These are phyloP conservation scores for Eulemur mongoz DNA, from an alignment of 2,797 vertebrate genomes.

Conservation along the genomic window DNA sequence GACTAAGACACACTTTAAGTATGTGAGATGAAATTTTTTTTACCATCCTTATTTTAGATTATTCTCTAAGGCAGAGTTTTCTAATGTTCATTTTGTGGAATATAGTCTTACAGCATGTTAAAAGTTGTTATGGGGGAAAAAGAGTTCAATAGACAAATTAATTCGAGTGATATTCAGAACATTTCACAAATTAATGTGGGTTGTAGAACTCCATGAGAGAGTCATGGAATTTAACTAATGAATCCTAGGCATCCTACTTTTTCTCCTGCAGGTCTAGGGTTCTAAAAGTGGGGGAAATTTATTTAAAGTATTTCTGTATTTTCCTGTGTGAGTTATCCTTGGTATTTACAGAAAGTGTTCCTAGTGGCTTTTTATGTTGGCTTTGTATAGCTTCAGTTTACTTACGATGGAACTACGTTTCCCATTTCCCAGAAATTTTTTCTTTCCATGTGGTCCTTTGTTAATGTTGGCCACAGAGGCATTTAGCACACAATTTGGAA, in stretches of 20 bases:
- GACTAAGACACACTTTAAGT: neutral
- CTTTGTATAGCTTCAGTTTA: neutral
- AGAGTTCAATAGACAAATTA: neutral
- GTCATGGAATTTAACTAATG: neutral
- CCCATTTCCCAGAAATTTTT: neutral
- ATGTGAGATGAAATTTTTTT: neutral
- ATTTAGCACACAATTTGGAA: neutral
- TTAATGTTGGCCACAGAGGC: neutral
- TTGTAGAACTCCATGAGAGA: neutral
- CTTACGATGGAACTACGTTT: neutral
- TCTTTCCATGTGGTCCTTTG: neutral
- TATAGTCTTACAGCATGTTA: neutral
- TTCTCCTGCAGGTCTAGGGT: neutral
- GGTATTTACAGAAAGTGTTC: neutral
- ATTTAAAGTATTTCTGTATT: neutral
- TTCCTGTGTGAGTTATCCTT: neutral
- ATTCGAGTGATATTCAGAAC: neutral
- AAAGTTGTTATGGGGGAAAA: neutral
- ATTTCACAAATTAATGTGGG: neutral
- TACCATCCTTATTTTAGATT: neutral
- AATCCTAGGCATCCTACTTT: neutral
- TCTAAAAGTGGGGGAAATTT: neutral
- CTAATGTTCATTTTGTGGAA: neutral
- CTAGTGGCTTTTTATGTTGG: neutral
- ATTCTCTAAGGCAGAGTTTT: neutral